Evolutionary conservation across 30 jellyfish, hydroid and myxozoan genomes (phyloP).

Genomic region (Hydra vulgaris): DNA sequence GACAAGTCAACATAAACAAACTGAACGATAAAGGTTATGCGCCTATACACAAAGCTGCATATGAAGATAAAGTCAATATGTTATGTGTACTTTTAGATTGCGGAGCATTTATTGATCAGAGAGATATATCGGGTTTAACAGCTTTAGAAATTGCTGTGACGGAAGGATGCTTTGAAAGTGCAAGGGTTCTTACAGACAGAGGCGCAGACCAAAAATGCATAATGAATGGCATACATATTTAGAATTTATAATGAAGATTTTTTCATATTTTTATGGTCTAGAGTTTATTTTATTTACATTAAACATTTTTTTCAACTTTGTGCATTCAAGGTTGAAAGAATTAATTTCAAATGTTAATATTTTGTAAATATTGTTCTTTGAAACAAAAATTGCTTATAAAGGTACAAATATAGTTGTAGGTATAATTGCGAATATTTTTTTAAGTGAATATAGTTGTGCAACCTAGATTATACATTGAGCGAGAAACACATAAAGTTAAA

Average conservation of each 20-base stretch:
- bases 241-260: not conserved
- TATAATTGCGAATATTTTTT: too few species aligned
- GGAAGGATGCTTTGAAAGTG: constrained; percentile 32
- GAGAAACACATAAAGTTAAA: too few species aligned
- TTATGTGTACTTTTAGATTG: not conserved
- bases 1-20: constrained; percentile 29
- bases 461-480: too few species aligned
- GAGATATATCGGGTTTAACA: constrained; percentile 14
- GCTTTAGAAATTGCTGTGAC: constrained; percentile 23
- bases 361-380: too few species aligned
- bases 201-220: constrained; percentile 25
- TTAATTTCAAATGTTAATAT: too few species aligned
- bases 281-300: too few species aligned
- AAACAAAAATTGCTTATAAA: too few species aligned
- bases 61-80: constrained; percentile 19
- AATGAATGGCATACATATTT: constrained; percentile 4
- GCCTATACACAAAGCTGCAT: constrained; percentile 28
- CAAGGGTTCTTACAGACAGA: constrained; percentile 9
- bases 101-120: constrained; percentile 21
- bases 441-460: too few species aligned
- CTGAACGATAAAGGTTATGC: constrained; percentile 15
- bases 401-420: too few species aligned
- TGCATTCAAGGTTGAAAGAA: too few species aligned
- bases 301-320: too few species aligned
- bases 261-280: too few species aligned